A percentile compares a stretch with the other conserved stretches of the same genome.
phyloP scores from a whole-genome alignment of 2,888 invertebrate species.

The Sphaerophoria taeniata region DNA sequence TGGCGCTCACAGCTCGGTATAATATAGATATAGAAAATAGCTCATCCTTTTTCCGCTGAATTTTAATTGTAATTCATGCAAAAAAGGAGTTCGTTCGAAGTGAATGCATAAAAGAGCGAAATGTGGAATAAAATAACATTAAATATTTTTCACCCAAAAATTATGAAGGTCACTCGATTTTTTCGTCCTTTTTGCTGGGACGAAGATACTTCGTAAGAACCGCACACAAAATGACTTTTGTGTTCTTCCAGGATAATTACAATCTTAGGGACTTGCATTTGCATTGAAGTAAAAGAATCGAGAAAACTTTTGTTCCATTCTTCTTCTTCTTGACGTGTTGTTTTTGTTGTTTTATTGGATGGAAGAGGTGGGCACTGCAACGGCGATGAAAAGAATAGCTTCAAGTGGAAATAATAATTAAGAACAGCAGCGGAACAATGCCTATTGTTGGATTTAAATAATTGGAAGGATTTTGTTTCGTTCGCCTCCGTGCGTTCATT shows the following conservation, averaged over 20 bases:
- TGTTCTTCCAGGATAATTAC: conserved; percentile 55
- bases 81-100: conserved; percentile 55
- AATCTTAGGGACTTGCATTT: too few relatives aligned
- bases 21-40: too few relatives aligned
- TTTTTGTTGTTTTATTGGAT: not conserved
- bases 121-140: conserved; percentile 34
- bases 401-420: conserved; percentile 59
- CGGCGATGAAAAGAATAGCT: not conserved
- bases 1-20: not conserved
- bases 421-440: conserved; percentile 21
- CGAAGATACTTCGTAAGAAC: conserved; percentile 62
- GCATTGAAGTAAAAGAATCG: conserved; percentile 33
- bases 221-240: conserved; percentile 61
- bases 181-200: not conserved
- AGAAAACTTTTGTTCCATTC: conserved; percentile 44
- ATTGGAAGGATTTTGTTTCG: conserved; percentile 12
- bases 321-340: not conserved
- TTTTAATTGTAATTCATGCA: conserved; percentile 70
- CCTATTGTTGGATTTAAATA: conserved; percentile 39
- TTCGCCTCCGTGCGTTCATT: conserved; percentile 6
- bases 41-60: conserved; percentile 31
- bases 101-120: conserved; percentile 54
- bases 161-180: conserved; percentile 53
- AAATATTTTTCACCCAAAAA: conserved; percentile 48
- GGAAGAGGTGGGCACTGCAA: not conserved